Base-by-base conservation (phyloP, 2,888 invertebrate species). In the Sympetrum striolatum region DNA sequence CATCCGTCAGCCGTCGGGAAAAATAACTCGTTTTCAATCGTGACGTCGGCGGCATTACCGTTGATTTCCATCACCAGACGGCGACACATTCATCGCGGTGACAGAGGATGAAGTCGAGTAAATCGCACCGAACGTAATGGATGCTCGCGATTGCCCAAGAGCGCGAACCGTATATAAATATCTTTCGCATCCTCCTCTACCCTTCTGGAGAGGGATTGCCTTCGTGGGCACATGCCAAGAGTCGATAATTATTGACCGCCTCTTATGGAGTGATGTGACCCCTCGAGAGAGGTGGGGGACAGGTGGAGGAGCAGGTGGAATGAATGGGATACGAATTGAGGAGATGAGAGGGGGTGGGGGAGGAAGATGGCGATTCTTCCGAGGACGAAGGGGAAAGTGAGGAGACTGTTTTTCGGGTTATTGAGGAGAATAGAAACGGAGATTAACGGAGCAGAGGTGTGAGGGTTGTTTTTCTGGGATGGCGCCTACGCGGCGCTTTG, bases 221-320 rank as follows among this genome's bases (percentile, higher is more conserved):
- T 60, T 86, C 64, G 86, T 86, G 86, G 86, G 86, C 86, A 60
- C 86, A 86, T 86, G 86, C 86, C 60, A 86, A 86, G 86, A 39
- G 86, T 86, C 86, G 86, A 86, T 86, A 86, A 86, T 86, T 86
- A 86, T 86, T 60, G 86, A 86, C 86, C 86, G 60, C 60, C 86
- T 86, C 58, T 86, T 48, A 60, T 86, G 86, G 86, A 86, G 86
- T 86, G 53, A 82, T 82, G 82, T 82, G 86, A 86, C 86, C 86
- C 86, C 60, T 60, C 25, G 31, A 44, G 60, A 44, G 60, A 37
- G 58, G 53, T 15, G 15, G 31, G n/a, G 14, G 35, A 6, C 12
- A 35, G 18, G 31, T 18, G 58, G 8, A 58, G 31, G 60, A 35
- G 64, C 60, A 64, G 86, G 86, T 86, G 86, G 64, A 60, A 39